A percentile compares a stretch with the other conserved stretches of the same genome.
Conservation (phyloP, 92 coral and sea anemone genomes). For the Umimayanthus kanabou region DNA sequence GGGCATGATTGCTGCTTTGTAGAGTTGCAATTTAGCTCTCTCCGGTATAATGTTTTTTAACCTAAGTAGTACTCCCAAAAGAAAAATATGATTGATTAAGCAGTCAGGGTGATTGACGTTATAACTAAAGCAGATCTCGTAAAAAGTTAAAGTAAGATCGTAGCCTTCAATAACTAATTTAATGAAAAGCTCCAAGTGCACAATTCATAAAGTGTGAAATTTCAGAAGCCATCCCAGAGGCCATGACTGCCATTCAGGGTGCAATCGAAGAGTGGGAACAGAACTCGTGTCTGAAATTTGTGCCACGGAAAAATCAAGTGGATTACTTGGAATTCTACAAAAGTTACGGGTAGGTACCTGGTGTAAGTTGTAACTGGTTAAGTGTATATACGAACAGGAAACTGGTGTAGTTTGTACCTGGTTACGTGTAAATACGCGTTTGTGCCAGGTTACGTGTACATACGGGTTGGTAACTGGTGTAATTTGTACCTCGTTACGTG, state of each 20-base stretch:
- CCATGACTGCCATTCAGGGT: conserved; percentile 60
- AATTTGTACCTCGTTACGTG: too few species aligned
- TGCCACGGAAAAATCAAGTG: conserved; percentile 64
- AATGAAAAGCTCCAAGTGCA: background rate
- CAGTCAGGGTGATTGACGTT: too few species aligned
- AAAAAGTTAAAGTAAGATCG: too few species aligned
- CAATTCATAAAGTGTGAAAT: background rate
- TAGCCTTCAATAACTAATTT: too few species aligned
- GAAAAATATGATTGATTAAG: too few species aligned
- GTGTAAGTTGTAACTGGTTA: background rate
- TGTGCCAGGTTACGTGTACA: too few species aligned
- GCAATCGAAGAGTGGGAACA: conserved; percentile 85
- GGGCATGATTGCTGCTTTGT: too few species aligned
- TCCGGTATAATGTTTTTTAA: too few species aligned
- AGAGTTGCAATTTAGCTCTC: too few species aligned
- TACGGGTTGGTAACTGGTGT: too few species aligned
- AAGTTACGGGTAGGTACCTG: conserved; percentile 62
- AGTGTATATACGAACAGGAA: background rate
- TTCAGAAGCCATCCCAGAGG: conserved; percentile 57
- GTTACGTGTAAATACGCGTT: background rate
- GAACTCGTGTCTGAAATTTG: conserved; percentile 73
- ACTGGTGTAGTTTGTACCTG: background rate
- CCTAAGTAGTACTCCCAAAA: too few species aligned
- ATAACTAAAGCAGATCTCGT: too few species aligned
- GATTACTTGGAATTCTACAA: conserved; percentile 76